Percentiles rank a stretch among this genome's conserved stretches.
Conservation (phyloP, 2,113 vertebrate genomes). For the Fulmarus glacialis region DNA sequence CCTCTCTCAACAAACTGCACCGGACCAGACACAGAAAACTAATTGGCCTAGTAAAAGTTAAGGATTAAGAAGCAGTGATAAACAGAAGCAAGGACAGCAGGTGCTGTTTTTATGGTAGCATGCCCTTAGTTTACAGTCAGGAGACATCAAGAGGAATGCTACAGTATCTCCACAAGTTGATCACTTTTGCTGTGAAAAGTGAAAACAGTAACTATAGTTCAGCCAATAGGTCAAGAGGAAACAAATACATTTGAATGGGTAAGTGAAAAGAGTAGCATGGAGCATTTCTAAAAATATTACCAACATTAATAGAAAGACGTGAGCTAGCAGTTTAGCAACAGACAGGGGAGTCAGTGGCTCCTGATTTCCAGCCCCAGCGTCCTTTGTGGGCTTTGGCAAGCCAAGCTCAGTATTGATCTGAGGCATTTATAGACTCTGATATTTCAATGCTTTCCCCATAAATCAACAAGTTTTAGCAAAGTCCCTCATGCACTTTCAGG, state of each 20-base stretch:
- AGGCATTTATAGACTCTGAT: neutral
- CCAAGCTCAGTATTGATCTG: neutral
- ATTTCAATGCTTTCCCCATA: neutral
- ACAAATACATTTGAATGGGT: neutral
- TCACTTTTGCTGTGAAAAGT: neutral
- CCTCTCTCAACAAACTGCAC: neutral
- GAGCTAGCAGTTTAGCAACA: conserved; percentile 11
- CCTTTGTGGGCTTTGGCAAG: neutral
- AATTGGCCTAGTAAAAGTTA: neutral
- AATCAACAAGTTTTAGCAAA: neutral
- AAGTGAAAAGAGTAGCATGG: neutral
- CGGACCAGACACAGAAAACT: neutral
- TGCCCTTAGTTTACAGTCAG: neutral
- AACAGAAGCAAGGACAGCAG: neutral
- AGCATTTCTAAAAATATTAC: conserved; percentile 32
- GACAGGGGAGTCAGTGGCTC: neutral
- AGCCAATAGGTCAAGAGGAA: neutral
- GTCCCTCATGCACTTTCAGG: neutral
- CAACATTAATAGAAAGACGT: neutral
- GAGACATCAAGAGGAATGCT: neutral
- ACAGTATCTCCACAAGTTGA: neutral
- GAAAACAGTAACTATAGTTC: neutral
- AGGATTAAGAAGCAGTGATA: neutral
- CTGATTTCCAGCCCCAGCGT: neutral
- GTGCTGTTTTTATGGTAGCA: neutral